A percentile compares a stretch with the other conserved stretches of the same genome.
phyloP scores from a whole-genome alignment of 2,113 vertebrate genomes.

The Pandion haliaetus region DNA sequence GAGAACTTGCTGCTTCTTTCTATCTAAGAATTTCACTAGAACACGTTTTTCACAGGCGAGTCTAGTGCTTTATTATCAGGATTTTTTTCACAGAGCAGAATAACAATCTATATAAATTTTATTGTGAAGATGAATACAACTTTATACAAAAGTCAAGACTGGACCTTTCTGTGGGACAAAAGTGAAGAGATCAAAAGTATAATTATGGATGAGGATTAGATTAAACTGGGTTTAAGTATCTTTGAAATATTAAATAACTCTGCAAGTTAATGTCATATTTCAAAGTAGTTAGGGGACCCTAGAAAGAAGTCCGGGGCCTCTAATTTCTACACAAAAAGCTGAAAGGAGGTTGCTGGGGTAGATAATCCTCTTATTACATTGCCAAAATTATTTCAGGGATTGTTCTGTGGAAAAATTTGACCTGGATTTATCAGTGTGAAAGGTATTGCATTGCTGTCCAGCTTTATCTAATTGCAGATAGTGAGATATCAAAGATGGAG shows the following conservation, averaged over 20 bases:
- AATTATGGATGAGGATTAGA: neutral
- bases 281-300: neutral
- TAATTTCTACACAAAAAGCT: neutral
- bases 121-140: neutral
- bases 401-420: neutral
- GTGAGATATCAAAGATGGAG: neutral
- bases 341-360: neutral
- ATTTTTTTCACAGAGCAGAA: neutral
- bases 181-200: neutral
- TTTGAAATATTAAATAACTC: neutral
- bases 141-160: neutral
- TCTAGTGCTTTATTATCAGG: neutral
- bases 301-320: neutral
- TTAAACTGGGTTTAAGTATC: neutral
- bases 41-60: neutral
- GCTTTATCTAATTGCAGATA: neutral
- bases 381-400: neutral
- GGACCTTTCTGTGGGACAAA: neutral
- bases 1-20: neutral
- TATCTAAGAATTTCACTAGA: neutral
- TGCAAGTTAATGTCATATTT: neutral
- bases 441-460: neutral
- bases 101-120: neutral
- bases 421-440: neutral
- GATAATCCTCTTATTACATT: neutral